A percentile compares a stretch with the other conserved stretches of the same genome.
Evolutionary conservation across 2,888 invertebrate genomes (phyloP).

Genomic region (Halictus quadricinctus): DNA sequence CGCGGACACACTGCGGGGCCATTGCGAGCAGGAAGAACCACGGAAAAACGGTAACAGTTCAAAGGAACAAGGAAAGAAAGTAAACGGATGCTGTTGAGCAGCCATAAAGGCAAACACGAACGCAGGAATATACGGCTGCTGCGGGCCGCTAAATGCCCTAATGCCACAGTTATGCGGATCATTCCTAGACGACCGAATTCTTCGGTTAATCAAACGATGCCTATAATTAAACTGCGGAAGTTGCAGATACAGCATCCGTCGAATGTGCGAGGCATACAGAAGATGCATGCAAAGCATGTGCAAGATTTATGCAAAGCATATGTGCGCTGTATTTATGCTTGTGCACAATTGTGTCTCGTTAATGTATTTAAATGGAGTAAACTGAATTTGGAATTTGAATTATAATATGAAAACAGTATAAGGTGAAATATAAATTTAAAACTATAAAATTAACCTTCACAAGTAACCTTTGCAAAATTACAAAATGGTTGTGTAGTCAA

Average conservation of each 20-base stretch:
- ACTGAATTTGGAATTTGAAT: neutral
- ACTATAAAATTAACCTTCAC: no score
- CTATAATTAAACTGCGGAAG: neutral
- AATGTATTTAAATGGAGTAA: neutral
- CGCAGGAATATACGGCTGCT: neutral
- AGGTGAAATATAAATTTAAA: no score
- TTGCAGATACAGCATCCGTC: neutral
- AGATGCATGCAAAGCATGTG: no score
- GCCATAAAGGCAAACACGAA: neutral
- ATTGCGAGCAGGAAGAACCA: conserved; percentile 20
- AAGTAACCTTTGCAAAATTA: no score
- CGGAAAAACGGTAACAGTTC: conserved; percentile 21
- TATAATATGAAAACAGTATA: neutral
- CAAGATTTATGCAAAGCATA: no score
- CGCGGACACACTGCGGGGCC: neutral
- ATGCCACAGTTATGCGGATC: neutral
- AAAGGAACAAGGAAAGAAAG: conserved; percentile 16
- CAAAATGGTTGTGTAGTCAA: no score
- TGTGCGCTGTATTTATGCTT: no score
- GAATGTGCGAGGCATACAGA: neutral
- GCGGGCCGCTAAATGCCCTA: neutral
- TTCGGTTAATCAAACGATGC: neutral
- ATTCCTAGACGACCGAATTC: neutral
- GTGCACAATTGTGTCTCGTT: neutral
- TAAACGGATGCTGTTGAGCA: conserved; percentile 3